A percentile compares a stretch with the other conserved stretches of the same genome.
Conservation (phyloP, 2,797 vertebrate genomes). For the Crypturellus tataupa region DNA sequence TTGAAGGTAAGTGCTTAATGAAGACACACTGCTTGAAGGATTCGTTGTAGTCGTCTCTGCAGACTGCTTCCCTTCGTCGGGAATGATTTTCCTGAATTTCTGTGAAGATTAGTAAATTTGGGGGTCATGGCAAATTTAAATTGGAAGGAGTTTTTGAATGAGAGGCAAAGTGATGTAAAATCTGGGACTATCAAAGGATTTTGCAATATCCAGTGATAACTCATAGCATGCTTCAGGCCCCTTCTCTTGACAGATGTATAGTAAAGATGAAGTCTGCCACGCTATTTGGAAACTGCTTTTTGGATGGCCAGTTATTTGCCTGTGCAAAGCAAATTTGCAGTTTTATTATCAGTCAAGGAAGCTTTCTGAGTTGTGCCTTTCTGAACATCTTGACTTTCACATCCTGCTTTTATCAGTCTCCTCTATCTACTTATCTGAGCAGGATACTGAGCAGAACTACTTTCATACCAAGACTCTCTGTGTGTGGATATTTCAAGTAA, state of each 20-base stretch:
- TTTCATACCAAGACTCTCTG: not conserved
- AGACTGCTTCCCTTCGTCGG: not conserved
- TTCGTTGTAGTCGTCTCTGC: not conserved
- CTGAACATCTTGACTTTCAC: rapidly evolving
- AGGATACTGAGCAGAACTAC: not conserved
- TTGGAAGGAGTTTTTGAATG: not conserved
- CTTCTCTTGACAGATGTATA: not conserved
- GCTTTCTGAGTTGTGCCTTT: not conserved
- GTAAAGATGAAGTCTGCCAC: not conserved
- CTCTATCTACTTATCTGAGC: not conserved
- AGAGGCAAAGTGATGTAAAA: not conserved
- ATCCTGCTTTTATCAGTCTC: not conserved
- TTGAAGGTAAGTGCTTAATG: not conserved
- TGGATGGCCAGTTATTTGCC: not conserved
- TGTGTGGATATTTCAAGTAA: not conserved
- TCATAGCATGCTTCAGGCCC: rapidly evolving
- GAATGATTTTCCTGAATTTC: not conserved
- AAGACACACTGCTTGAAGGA: not conserved
- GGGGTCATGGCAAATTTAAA: not conserved
- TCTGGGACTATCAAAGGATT: not conserved
- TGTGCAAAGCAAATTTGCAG: not conserved
- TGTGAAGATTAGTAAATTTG: not conserved
- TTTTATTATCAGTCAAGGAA: not conserved
- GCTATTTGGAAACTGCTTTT: rapidly evolving
- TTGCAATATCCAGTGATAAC: rapidly evolving